phyloP scores from a whole-genome alignment of 2,797 vertebrate species.

The Poecilia velifera region DNA sequence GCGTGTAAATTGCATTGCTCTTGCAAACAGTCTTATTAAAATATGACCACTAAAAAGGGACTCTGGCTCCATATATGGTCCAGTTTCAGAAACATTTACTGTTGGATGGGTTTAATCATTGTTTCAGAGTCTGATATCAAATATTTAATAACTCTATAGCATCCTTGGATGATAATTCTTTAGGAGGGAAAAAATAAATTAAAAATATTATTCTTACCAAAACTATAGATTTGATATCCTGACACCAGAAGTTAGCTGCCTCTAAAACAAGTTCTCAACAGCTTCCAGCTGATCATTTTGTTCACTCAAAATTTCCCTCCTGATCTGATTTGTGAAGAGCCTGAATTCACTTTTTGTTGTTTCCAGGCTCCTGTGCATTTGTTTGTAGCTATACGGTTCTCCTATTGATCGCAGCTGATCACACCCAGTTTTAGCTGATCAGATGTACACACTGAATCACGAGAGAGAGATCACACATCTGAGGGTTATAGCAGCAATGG shows the following conservation, averaged over 20 bases:
- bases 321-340: slow-evolving; percentile 35
- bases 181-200: background rate
- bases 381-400: slow-evolving; percentile 44
- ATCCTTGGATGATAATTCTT: background rate
- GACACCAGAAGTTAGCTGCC: background rate
- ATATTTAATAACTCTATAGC: slow-evolving; percentile 24
- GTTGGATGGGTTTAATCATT: slow-evolving; percentile 12
- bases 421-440: slow-evolving; percentile 38
- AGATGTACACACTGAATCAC: slow-evolving; percentile 19
- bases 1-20: slow-evolving; percentile 70
- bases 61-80: slow-evolving; percentile 28
- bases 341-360: slow-evolving; percentile 36
- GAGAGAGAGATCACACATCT: slow-evolving; percentile 10
- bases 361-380: slow-evolving; percentile 46
- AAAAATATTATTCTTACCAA: background rate
- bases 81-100: slow-evolving; percentile 13
- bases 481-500: slow-evolving; percentile 2
- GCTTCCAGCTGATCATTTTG: slow-evolving; percentile 28
- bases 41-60: slow-evolving; percentile 54
- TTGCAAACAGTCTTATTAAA: slow-evolving; percentile 64
- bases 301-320: slow-evolving; percentile 31
- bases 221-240: background rate
- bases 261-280: background rate
- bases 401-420: slow-evolving; percentile 56
- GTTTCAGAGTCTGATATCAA: slow-evolving; percentile 22